phyloP scores from a whole-genome alignment of 2,113 vertebrate genomes.

The Stegastes partitus region DNA sequence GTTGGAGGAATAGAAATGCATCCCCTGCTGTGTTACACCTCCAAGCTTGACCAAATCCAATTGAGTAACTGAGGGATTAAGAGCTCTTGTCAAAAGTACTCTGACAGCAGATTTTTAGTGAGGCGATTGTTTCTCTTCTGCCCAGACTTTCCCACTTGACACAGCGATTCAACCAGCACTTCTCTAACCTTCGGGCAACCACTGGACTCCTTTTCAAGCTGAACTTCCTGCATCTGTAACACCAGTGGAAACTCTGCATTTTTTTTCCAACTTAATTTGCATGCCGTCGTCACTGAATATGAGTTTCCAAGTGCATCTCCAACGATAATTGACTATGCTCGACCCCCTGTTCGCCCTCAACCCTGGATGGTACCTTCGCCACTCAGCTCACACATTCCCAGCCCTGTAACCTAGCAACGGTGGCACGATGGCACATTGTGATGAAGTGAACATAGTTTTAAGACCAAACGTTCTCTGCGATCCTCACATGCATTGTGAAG shows the following conservation, averaged over 20 bases:
- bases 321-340: conserved; percentile 21
- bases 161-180: conserved; percentile 21
- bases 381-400: neutral
- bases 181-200: conserved; percentile 11
- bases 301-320: conserved; percentile 15
- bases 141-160: conserved; percentile 16
- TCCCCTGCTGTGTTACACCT: neutral
- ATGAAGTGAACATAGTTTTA: neutral
- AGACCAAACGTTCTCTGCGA: neutral
- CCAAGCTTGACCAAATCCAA: neutral
- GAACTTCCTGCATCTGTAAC: neutral
- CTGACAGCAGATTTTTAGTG: neutral
- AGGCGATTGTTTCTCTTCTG: conserved; percentile 18
- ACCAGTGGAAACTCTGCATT: neutral
- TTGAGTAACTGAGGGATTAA: conserved; percentile 23
- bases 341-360: neutral
- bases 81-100: conserved; percentile 17
- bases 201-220: neutral
- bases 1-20: neutral
- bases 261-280: conserved; percentile 4
- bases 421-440: neutral
- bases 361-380: neutral
- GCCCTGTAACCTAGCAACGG: conserved; percentile 43
- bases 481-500: neutral
- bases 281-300: neutral